A percentile compares a stretch with the other conserved stretches of the same genome.
Conservation (phyloP, 2,888 invertebrate species). For the Ectemnius cavifrons region DNA sequence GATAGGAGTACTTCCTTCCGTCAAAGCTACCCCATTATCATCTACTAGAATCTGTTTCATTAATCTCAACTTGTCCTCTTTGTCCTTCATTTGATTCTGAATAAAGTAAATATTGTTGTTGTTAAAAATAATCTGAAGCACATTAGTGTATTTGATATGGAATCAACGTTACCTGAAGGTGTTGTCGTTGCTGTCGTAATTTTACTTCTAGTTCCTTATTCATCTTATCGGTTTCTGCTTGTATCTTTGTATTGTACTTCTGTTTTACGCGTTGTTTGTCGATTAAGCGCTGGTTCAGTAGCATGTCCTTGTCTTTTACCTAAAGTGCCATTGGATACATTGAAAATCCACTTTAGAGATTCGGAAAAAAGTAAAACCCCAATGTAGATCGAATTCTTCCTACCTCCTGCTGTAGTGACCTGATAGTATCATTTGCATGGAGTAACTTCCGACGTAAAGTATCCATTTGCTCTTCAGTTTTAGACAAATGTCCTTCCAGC, state of each 20-base stretch:
- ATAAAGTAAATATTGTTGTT: constrained; percentile 16
- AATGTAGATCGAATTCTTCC: not conserved
- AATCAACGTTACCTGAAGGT: constrained; percentile 76
- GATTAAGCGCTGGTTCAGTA: constrained; percentile 78
- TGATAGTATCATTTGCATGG: constrained; percentile 83
- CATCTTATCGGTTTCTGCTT: constrained; percentile 86
- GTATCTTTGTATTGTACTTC: constrained; percentile 80
- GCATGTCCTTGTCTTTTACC: constrained; percentile 79
- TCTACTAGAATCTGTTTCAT: constrained; percentile 82
- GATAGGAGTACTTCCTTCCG: constrained; percentile 26
- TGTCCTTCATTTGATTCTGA: constrained; percentile 80
- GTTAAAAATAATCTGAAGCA: not conserved
- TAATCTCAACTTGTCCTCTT: constrained; percentile 82
- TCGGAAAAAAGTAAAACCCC: too few relatives aligned
- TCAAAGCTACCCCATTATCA: constrained; percentile 69
- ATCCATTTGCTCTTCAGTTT: constrained; percentile 83
- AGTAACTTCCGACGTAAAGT: constrained; percentile 82
- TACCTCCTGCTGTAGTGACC: constrained; percentile 81
- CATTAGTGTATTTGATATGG: too few relatives aligned
- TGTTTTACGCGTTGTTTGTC: constrained; percentile 80
- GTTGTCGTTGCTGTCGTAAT: constrained; percentile 81
- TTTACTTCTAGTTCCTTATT: constrained; percentile 85
- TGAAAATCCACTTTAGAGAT: constrained; percentile 1
- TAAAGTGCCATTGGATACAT: constrained; percentile 39
- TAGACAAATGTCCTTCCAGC: constrained; percentile 83